phyloP scores from a whole-genome alignment of 2,113 vertebrate genomes.

The Tringa solitaria region DNA sequence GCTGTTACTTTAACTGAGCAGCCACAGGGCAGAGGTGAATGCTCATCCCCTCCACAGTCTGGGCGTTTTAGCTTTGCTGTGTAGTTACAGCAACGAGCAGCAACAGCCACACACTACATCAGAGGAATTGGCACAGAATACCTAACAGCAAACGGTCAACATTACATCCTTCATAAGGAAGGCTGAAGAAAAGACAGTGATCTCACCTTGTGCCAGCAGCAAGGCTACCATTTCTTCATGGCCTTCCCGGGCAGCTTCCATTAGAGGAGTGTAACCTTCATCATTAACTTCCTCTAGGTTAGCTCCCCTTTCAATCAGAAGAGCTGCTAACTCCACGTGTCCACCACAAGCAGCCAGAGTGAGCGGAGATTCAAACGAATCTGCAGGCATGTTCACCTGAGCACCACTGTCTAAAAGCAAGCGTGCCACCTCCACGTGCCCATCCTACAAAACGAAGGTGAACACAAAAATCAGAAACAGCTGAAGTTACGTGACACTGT shows the following conservation, averaged over 20 bases:
- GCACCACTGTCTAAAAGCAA: slow-evolving; percentile 97
- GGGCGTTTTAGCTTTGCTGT: neutral
- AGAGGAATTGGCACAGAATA: neutral
- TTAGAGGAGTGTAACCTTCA: slow-evolving; percentile 97
- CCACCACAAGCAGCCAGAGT: slow-evolving; percentile 96
- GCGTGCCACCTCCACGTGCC: slow-evolving; percentile 96
- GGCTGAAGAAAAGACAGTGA: accelerated
- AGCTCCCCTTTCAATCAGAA: slow-evolving; percentile 96
- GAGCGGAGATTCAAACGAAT: slow-evolving; percentile 96
- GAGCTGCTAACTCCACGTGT: slow-evolving; percentile 93
- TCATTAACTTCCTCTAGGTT: slow-evolving; percentile 99
- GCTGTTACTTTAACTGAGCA: neutral
- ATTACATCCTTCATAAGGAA: accelerated
- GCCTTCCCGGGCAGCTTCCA: slow-evolving; percentile 98
- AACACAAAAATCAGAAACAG: neutral
- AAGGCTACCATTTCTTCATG: slow-evolving; percentile 99
- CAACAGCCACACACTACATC: accelerated
- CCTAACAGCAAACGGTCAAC: neutral
- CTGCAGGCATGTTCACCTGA: slow-evolving; percentile 99
- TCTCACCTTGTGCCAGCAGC: slow-evolving; percentile 94
- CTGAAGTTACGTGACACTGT: accelerated
- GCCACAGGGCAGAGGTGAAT: neutral
- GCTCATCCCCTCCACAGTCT: neutral
- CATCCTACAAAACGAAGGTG: slow-evolving; percentile 78
- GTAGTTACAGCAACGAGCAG: neutral